Conservation (phyloP, 2,888 invertebrate genomes). For the Tiliacea citrago region DNA sequence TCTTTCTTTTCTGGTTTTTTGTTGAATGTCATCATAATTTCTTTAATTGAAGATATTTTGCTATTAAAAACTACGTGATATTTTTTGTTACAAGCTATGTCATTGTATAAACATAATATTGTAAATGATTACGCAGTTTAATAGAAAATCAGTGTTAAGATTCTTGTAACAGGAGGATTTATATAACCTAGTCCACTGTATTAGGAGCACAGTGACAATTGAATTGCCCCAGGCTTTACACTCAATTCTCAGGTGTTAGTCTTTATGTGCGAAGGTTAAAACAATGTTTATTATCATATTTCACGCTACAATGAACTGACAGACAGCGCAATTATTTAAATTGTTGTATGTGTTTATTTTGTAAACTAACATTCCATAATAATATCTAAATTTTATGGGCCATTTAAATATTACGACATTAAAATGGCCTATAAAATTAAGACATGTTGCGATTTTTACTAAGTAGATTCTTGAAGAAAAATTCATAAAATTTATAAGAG, state of each 20-base stretch:
- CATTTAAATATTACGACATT: neutral
- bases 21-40: neutral
- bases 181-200: conserved; percentile 34
- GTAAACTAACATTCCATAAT: conserved; percentile 41
- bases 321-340: conserved; percentile 56
- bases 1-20: conserved; percentile 1
- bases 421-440: conserved; percentile 6
- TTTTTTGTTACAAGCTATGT: neutral
- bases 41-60: neutral
- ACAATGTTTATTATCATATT: conserved; percentile 62
- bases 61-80: neutral
- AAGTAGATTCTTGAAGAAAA: neutral
- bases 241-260: conserved; percentile 51
- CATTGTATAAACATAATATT: neutral
- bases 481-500: neutral
- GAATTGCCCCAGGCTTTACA: conserved; percentile 27
- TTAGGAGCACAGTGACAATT: conserved; percentile 53
- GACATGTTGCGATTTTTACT: conserved; percentile 2
- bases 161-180: conserved; percentile 15
- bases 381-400: neutral
- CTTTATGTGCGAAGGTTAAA: conserved; percentile 55
- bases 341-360: conserved; percentile 34
- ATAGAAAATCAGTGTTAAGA: conserved; percentile 5
- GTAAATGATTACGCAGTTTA: conserved; percentile 6
- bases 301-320: conserved; percentile 50